A percentile compares a stretch with the other conserved stretches of the same genome.
Conservation (phyloP, 2,113 vertebrate species). For the Etheostoma cragini region DNA sequence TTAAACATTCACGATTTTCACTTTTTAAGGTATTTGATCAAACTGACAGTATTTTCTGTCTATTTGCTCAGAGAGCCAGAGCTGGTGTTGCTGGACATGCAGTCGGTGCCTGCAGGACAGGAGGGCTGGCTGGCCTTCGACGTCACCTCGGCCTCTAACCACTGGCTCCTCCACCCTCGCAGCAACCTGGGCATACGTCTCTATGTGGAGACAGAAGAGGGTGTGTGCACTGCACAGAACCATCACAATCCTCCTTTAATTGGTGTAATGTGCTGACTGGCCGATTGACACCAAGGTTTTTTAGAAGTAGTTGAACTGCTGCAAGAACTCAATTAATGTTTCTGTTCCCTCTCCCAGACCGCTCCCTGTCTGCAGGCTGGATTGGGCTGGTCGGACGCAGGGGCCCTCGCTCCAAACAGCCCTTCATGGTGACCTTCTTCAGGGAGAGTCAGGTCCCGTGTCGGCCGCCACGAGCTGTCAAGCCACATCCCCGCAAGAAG, state of each 20-base stretch:
- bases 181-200: slow-evolving; percentile 92
- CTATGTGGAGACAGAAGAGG: slow-evolving; percentile 93
- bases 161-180: slow-evolving; percentile 88
- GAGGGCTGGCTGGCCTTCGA: slow-evolving; percentile 97
- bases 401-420: slow-evolving; percentile 91
- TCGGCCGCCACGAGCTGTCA: slow-evolving; percentile 86
- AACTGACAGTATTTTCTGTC: not conserved
- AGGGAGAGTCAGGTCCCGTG: slow-evolving; percentile 84
- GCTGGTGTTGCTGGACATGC: slow-evolving; percentile 93
- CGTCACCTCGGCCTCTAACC: slow-evolving; percentile 91
- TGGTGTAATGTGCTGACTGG: not conserved
- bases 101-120: slow-evolving; percentile 88
- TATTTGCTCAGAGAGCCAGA: slow-evolving; percentile 88
- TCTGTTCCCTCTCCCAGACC: slow-evolving; percentile 79
- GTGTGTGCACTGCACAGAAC: slow-evolving; percentile 68
- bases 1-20: too few relatives aligned
- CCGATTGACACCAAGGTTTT: not conserved
- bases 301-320: not conserved
- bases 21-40: not conserved
- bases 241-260: too few relatives aligned
- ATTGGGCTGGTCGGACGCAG: slow-evolving; percentile 90
- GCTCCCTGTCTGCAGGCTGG: slow-evolving; percentile 88
- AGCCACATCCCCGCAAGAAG: slow-evolving; percentile 84
- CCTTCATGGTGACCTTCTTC: slow-evolving; percentile 97
- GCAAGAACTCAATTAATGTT: not conserved